A percentile compares a stretch with the other conserved stretches of the same genome.
phyloP scores from a whole-genome alignment of 2,888 invertebrate genomes.

The Nesidiocoris tenuis region DNA sequence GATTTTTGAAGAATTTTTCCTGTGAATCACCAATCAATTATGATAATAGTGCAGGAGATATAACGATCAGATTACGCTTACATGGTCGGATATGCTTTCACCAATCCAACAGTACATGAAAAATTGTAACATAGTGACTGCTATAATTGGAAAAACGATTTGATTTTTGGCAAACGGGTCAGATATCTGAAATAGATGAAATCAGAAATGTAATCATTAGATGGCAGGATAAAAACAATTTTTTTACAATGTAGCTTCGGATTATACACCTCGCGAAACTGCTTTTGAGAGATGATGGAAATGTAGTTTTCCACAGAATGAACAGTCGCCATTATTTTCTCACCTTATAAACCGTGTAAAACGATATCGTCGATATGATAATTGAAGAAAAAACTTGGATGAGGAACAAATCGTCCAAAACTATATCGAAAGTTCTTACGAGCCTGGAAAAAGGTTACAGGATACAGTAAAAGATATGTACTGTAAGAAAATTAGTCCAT shows the following conservation, averaged over 20 bases:
- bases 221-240: not conserved
- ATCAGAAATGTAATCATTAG: not conserved
- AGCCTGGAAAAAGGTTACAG: constrained; percentile 43
- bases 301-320: too few relatives aligned
- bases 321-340: too few relatives aligned
- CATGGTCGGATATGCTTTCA: constrained; percentile 46
- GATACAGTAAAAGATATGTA: too few relatives aligned
- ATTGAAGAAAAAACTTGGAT: constrained; percentile 45
- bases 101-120: constrained; percentile 48
- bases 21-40: too few relatives aligned
- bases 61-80: too few relatives aligned
- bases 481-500: too few relatives aligned
- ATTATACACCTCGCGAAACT: too few relatives aligned
- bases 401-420: constrained; percentile 44
- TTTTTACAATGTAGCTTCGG: too few relatives aligned
- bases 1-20: too few relatives aligned
- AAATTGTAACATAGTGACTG: constrained; percentile 43
- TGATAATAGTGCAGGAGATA: too few relatives aligned
- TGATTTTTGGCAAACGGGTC: constrained; percentile 27
- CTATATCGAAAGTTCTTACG: constrained; percentile 44
- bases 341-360: constrained; percentile 44
- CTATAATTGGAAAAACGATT: constrained; percentile 36
- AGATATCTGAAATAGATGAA: constrained; percentile 1
- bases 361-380: constrained; percentile 43
- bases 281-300: too few relatives aligned